Evolutionary conservation across 2,888 invertebrate species (phyloP), one percentile per base, ranked within the genome.

Genomic region (Coecobrya sp.): DNA sequence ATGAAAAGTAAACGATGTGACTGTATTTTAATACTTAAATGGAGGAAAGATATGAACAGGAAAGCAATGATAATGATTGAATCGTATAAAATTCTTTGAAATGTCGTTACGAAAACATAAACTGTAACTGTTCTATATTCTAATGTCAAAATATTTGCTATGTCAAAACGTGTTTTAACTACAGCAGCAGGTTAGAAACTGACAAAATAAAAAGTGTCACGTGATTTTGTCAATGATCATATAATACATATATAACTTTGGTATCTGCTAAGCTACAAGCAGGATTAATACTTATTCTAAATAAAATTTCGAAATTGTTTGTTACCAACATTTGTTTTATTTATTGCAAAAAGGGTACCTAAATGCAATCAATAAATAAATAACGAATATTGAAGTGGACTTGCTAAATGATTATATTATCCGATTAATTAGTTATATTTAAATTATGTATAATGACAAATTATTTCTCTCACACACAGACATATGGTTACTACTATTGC

Each of bases 301-400:
- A n/a, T n/a, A n/a, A 36, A 36, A 36, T 36, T 55, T 55, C n/a
- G n/a, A 55, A 73, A 45, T 7, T 16, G 42, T 73, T 68, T 3
- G n/a, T 68, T 68, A 68, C 10, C 73, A 22, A 16, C 55, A 55
- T 79, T 27, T 52, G 13, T 52, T 52, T 88, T 68, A 7, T 87
- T 52, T 86, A 79, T 90, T 86, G 90, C 90, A 65, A 90, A 88
- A 89, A 76, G 84, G 85, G 90, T 90, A 90, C 90, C 90, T 90
- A 90, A 90, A 86, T 85, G 90, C 90, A 90, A 90, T 90, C 90
- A 90, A 90, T 90, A 90, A 90, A 70, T 55, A 88, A 87, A 86
- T 30, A 87, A 89, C 90, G 90, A 89, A 89, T 79, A 79, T 90
- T 79, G 65, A 90, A 90, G 90, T 90, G 90, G 90, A 90, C 89